phyloP scores from a whole-genome alignment of 2,888 invertebrate species.

The Argyra leucocephala region DNA sequence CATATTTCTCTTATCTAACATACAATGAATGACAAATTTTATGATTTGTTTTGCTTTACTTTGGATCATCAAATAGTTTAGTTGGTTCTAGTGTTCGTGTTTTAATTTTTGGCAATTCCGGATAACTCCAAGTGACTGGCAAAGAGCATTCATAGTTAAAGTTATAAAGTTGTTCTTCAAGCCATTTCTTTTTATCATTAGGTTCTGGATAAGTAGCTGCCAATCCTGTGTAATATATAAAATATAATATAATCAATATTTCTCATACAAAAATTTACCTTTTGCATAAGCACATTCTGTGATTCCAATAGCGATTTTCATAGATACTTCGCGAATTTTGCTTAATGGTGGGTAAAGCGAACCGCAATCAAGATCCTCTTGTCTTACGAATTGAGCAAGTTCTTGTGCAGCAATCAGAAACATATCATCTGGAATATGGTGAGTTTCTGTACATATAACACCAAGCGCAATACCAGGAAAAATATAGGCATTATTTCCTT shows the following conservation, averaged over 20 bases:
- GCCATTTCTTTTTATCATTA: constrained; percentile 59
- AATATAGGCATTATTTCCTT: constrained; percentile 96
- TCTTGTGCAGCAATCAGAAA: constrained; percentile 93
- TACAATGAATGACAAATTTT: no score
- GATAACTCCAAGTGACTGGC: constrained; percentile 61
- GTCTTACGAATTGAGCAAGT: constrained; percentile 68
- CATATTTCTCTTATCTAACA: no score
- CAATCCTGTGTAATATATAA: constrained; percentile 48
- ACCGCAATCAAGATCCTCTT: constrained; percentile 71
- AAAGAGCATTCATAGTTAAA: constrained; percentile 68
- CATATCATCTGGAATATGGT: constrained; percentile 86
- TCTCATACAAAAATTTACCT: constrained; percentile 1
- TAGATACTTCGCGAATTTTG: constrained; percentile 76
- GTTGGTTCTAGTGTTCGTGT: constrained; percentile 39
- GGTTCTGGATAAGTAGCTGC: constrained; percentile 83
- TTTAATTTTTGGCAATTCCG: constrained; percentile 39
- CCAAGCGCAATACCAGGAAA: constrained; percentile 95
- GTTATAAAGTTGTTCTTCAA: constrained; percentile 66
- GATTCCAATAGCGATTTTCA: constrained; percentile 78
- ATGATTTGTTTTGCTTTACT: background rate
- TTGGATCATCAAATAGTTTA: constrained; percentile 30
- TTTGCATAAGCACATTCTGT: constrained; percentile 71
- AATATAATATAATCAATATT: background rate
- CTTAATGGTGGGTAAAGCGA: constrained; percentile 86
- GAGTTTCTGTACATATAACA: constrained; percentile 80